phyloP scores from a whole-genome alignment of 2,797 vertebrate species.

The Apogon hyalosoma region DNA sequence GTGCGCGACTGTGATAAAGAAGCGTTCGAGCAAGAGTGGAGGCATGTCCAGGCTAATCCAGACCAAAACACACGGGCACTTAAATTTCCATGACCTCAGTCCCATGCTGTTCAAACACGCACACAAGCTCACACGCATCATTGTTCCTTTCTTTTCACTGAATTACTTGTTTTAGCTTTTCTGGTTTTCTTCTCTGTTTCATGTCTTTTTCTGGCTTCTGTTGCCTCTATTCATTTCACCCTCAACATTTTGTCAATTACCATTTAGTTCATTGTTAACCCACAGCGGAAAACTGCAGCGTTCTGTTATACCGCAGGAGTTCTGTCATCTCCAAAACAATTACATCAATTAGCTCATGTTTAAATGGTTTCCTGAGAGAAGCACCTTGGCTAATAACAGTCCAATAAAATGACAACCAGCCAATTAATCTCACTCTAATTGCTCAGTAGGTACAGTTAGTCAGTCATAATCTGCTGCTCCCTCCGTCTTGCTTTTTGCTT shows the following conservation, averaged over 20 bases:
- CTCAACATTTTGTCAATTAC: slow-evolving; percentile 64
- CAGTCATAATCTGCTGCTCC: slow-evolving; percentile 45
- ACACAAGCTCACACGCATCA: slow-evolving; percentile 17
- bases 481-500: slow-evolving; percentile 18
- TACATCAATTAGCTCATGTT: slow-evolving; percentile 73
- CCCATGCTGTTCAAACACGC: slow-evolving; percentile 60
- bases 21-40: slow-evolving; percentile 67
- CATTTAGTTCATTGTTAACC: slow-evolving; percentile 64
- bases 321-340: slow-evolving; percentile 72
- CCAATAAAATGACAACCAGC: slow-evolving; percentile 72
- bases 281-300: slow-evolving; percentile 51
- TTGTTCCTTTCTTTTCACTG: slow-evolving; percentile 25
- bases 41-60: slow-evolving; percentile 74
- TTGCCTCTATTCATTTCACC: slow-evolving; percentile 27
- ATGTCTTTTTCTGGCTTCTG: slow-evolving; percentile 20
- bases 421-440: slow-evolving; percentile 78
- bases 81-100: slow-evolving; percentile 81
- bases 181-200: slow-evolving; percentile 37
- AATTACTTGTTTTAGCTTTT: slow-evolving; percentile 11
- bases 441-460: slow-evolving; percentile 71
- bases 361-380: slow-evolving; percentile 71
- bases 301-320: slow-evolving; percentile 66
- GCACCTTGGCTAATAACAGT: slow-evolving; percentile 71
- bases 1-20: slow-evolving; percentile 55
- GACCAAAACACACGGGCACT: slow-evolving; percentile 66